Percentiles rank a stretch among this genome's conserved stretches.
These are phyloP conservation scores for Choloepus hoffmanni DNA, from an alignment of 2,113 vertebrate species.

Conservation along the genomic window DNA sequence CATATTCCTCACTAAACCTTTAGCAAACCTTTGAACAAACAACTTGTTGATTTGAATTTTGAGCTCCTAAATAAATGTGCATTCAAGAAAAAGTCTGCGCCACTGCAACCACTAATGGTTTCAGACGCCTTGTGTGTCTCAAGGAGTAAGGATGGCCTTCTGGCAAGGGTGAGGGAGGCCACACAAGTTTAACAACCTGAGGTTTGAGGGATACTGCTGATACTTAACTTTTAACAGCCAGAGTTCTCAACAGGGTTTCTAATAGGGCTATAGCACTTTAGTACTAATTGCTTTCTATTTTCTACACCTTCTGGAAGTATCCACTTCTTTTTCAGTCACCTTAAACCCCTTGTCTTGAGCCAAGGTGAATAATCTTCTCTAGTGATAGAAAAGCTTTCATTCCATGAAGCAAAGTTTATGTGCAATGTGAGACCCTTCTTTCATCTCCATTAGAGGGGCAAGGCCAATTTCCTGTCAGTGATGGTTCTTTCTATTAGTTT, in stretches of 20 bases:
- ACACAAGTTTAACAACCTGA: not conserved
- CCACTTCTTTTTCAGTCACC: not conserved
- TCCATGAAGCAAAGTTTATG: not conserved
- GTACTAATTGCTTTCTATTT: slow-evolving; percentile 7
- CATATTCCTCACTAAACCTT: not conserved
- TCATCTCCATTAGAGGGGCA: not conserved
- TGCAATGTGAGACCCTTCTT: not conserved
- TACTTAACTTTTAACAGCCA: not conserved
- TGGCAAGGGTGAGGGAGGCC: not conserved
- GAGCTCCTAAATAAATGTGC: not conserved
- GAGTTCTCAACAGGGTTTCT: not conserved
- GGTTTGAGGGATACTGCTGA: not conserved
- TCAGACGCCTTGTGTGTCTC: not conserved
- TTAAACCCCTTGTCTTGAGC: slow-evolving; percentile 20
- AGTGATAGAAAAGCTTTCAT: not conserved
- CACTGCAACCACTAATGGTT: not conserved
- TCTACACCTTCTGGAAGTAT: not conserved
- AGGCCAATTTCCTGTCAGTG: not conserved
- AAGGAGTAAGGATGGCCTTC: not conserved
- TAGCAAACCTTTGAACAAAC: slow-evolving; percentile 21
- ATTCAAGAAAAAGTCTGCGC: not conserved
- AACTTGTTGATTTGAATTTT: slow-evolving; percentile 43
- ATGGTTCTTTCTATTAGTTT: not conserved
- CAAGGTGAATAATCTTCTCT: not conserved
- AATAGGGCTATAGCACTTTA: not conserved